phyloP scores from a whole-genome alignment of 2,888 invertebrate species.

The Escarpia spicata region DNA sequence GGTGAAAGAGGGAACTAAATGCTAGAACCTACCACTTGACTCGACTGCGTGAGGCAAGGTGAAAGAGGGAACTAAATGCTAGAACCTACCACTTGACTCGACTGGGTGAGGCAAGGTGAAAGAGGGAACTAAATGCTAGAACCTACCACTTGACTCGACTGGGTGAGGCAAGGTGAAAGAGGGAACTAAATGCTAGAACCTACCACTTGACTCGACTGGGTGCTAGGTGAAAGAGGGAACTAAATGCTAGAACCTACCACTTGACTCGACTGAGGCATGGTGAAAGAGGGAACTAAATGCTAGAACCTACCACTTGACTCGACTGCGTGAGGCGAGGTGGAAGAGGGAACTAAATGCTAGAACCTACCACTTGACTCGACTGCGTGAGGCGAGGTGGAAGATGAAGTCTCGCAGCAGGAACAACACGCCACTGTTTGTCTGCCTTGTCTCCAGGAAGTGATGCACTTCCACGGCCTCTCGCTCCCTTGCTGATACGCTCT shows the following conservation, averaged over 20 bases:
- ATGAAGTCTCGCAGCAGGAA: slow-evolving; percentile 54
- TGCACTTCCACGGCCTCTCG: slow-evolving; percentile 42
- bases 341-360: too few species aligned
- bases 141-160: not conserved
- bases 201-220: too few species aligned
- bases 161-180: not conserved
- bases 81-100: too few species aligned
- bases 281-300: too few species aligned
- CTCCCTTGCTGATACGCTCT: not conserved
- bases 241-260: not conserved
- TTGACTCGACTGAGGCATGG: slow-evolving; percentile 19
- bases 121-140: too few species aligned
- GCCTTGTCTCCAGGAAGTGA: slow-evolving; percentile 45
- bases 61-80: too few species aligned
- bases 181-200: not conserved
- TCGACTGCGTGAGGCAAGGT: too few species aligned
- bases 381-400: slow-evolving; percentile 43
- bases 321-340: slow-evolving; percentile 13
- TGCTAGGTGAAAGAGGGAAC: not conserved
- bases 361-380: slow-evolving; percentile 43
- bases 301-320: not conserved
- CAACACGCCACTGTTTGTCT: slow-evolving; percentile 55
- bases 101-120: too few species aligned
- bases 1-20: too few species aligned
- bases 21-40: too few species aligned